Percentiles rank a stretch among this genome's conserved stretches.
phyloP scores from a whole-genome alignment of 2,797 vertebrate species.

The Limosa lapponica region DNA sequence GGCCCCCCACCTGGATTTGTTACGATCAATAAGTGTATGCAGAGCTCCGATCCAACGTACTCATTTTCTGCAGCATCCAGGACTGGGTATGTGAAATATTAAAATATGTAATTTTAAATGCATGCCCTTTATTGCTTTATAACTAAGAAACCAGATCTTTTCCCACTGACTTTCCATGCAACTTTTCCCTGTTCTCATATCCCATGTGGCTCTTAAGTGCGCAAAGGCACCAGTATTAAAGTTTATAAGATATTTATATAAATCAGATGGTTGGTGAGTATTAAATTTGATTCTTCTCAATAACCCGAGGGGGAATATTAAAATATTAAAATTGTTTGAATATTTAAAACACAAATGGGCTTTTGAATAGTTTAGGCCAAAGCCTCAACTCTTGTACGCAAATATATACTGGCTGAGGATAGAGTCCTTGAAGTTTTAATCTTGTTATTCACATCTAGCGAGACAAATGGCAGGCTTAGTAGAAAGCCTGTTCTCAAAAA shows the following conservation, averaged over 20 bases:
- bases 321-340: constrained; percentile 66
- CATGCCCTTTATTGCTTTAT: constrained; percentile 60
- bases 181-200: constrained; percentile 44
- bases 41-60: not conserved
- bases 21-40: not conserved
- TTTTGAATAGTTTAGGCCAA: constrained; percentile 48
- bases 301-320: constrained; percentile 55
- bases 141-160: constrained; percentile 69
- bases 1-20: constrained; percentile 33
- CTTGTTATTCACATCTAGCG: not conserved
- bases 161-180: constrained; percentile 61
- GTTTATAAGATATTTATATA: constrained; percentile 75
- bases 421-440: constrained; percentile 42
- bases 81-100: constrained; percentile 42
- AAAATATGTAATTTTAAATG: constrained; percentile 72
- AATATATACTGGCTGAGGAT: not conserved
- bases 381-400: not conserved
- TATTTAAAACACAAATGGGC: constrained; percentile 61
- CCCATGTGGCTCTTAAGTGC: constrained; percentile 61
- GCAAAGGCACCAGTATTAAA: constrained; percentile 70
- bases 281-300: constrained; percentile 62
- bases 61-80: not conserved
- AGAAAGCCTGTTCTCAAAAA: not conserved
- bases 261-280: constrained; percentile 66
- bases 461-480: constrained; percentile 13